phyloP scores from a whole-genome alignment of 2,113 vertebrate species.

The Chloropsis cyanopogon region DNA sequence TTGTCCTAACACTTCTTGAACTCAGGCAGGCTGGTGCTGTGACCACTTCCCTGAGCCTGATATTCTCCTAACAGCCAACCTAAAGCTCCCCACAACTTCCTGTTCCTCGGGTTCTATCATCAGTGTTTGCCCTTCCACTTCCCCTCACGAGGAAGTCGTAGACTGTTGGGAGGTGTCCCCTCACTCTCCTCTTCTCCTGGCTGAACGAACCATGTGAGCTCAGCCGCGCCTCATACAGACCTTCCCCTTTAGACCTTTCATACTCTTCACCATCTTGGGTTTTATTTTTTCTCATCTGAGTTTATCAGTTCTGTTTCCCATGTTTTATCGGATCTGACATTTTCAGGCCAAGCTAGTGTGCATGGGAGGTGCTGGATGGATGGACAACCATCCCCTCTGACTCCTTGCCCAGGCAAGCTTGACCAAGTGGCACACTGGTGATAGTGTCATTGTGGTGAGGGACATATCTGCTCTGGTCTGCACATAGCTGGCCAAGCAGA shows the following conservation, averaged over 20 bases:
- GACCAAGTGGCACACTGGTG: not conserved
- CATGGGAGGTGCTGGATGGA: not conserved
- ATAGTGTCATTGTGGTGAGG: not conserved
- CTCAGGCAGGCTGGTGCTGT: not conserved
- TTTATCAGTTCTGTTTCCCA: not conserved
- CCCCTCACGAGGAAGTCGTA: not conserved
- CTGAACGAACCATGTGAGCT: not conserved
- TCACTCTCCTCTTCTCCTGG: not conserved
- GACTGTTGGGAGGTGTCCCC: not conserved
- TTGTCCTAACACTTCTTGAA: not conserved
- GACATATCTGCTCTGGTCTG: not conserved
- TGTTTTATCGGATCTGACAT: not conserved
- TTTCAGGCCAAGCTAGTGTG: not conserved
- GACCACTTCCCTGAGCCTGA: not conserved
- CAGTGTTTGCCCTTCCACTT: not conserved
- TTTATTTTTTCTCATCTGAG: not conserved
- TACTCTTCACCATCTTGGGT: not conserved
- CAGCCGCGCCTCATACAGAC: not conserved
- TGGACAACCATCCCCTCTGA: not conserved
- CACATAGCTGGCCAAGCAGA: not conserved
- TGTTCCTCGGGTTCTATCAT: not conserved
- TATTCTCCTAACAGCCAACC: not conserved
- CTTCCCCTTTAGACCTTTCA: not conserved
- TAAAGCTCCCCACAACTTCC: not conserved
- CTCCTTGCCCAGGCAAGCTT: rapidly evolving